Base-by-base conservation (phyloP, 2,797 vertebrate genomes). In the Neostethus bicornis region DNA sequence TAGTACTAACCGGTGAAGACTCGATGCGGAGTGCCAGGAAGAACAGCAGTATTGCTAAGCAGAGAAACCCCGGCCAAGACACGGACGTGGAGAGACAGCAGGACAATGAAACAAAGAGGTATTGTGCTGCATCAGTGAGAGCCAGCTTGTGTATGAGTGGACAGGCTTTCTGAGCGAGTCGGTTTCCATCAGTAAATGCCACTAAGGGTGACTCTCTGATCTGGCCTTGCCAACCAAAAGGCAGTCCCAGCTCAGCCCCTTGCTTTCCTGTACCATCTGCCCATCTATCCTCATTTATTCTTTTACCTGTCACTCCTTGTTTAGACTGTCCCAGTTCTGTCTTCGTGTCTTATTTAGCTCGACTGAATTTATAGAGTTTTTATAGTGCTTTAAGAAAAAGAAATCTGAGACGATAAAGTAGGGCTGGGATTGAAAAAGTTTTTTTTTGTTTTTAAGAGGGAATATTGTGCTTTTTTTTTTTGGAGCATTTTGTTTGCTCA, bases 51-150 rank as follows among this genome's bases (percentile, higher is more conserved):
- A 65, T 17, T 7, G 37, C 67, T 60, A 53, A 68, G 51, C 66
- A 72, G 74, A 70, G 2, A 46, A 70, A 57, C 26, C 1, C 56
- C 13, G 45, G 58, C 83, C 71, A 73, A 70, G 55, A 25, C 39
- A 51, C 24, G 51, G 41, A 55, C 32, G 45, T 35, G 56, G 26
- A 29, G 17, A 73, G 51, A 71, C 45, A 41, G 24, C 70, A 28
- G 25, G 26, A 66, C 3, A 60, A 48, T 49, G 14, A 61, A 43
- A 68, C 62, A 53, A 47, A 64, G 39, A 55, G 20, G 20, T 38
- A 24, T 32, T 19, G 56, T 48, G 51, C 48, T 23, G 41, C 55
- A 47, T 52, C 24, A 41, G 45, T 48, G 21, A 41, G 45, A 39
- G 43, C 26, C 23, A 19, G 25, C 23, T 14, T 39, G 38, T 5